These are phyloP conservation scores for Zaprionus ornatus DNA, from an alignment of 1,140 invertebrate genomes.

Conservation along the genomic window DNA sequence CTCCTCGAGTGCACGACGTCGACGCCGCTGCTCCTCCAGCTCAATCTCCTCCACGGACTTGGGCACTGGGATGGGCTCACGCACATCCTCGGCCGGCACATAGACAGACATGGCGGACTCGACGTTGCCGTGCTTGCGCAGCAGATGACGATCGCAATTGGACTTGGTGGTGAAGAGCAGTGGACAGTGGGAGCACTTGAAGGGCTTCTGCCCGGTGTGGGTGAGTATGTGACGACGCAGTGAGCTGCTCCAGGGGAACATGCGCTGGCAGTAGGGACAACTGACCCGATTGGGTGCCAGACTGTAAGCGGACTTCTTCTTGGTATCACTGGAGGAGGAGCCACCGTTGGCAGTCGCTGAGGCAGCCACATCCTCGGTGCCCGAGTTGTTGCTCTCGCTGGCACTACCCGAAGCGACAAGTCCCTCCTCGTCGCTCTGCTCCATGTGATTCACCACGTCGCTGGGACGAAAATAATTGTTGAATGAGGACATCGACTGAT, in stretches of 20 bases:
- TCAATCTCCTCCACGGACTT: slow-evolving; percentile 82
- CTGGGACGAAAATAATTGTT: slow-evolving; percentile 86
- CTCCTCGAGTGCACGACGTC: slow-evolving; percentile 43
- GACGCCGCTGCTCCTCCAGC: slow-evolving; percentile 70
- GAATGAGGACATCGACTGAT: slow-evolving; percentile 84
- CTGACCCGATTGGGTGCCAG: slow-evolving; percentile 95
- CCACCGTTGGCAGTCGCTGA: slow-evolving; percentile 42
- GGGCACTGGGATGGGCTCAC: slow-evolving; percentile 79
- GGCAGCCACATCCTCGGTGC: slow-evolving; percentile 88
- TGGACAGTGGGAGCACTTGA: slow-evolving; percentile 95
- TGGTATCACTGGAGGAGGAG: slow-evolving; percentile 73
- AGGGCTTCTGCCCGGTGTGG: slow-evolving; percentile 98
- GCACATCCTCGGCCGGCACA: slow-evolving; percentile 82
- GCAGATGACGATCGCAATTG: slow-evolving; percentile 96
- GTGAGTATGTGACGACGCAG: slow-evolving; percentile 95
- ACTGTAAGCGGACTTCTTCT: slow-evolving; percentile 97
- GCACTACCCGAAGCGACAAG: slow-evolving; percentile 88
- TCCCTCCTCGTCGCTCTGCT: slow-evolving; percentile 89
- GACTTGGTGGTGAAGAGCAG: slow-evolving; percentile 98
- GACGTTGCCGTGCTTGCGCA: slow-evolving; percentile 92
- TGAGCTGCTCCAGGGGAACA: slow-evolving; percentile 98
- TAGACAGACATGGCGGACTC: slow-evolving; percentile 82
- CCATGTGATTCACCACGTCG: slow-evolving; percentile 84
- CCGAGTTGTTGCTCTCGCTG: slow-evolving; percentile 92
- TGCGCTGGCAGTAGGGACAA: slow-evolving; percentile 95